phyloP scores from a whole-genome alignment of 2,888 invertebrate genomes.

The Stegophylla sp. region DNA sequence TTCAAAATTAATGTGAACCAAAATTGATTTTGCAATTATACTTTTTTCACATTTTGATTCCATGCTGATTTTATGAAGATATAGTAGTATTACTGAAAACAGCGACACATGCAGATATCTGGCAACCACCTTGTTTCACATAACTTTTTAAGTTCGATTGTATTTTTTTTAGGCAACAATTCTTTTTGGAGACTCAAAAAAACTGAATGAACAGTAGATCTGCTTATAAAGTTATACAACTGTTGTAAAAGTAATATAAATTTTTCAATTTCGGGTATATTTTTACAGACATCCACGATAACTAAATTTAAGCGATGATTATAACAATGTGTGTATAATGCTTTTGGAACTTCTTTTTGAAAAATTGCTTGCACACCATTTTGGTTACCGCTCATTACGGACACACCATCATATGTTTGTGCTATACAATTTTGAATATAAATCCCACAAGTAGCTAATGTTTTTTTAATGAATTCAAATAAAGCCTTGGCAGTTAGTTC shows the following conservation, averaged over 20 bases:
- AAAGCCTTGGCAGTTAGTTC: slow-evolving; percentile 26
- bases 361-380: slow-evolving; percentile 37
- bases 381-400: slow-evolving; percentile 32
- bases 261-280: too few relatives aligned
- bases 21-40: slow-evolving; percentile 23
- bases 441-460: slow-evolving; percentile 8
- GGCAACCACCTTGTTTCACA: slow-evolving; percentile 14
- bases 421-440: slow-evolving; percentile 46
- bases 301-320: slow-evolving; percentile 25
- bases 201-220: background rate
- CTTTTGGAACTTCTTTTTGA: slow-evolving; percentile 31
- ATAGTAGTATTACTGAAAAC: slow-evolving; percentile 1
- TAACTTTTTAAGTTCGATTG: background rate
- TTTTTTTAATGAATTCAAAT: slow-evolving; percentile 25
- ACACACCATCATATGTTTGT: slow-evolving; percentile 27
- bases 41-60: slow-evolving; percentile 2
- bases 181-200: slow-evolving; percentile 18
- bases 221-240: slow-evolving; percentile 5
- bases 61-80: background rate
- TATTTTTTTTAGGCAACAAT: slow-evolving; percentile 17
- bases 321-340: slow-evolving; percentile 49
- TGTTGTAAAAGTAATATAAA: too few relatives aligned
- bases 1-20: slow-evolving; percentile 32
- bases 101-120: slow-evolving; percentile 2
- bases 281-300: background rate